Base-by-base conservation (phyloP, 2,888 invertebrate genomes). In the Ormyrus thymus region DNA sequence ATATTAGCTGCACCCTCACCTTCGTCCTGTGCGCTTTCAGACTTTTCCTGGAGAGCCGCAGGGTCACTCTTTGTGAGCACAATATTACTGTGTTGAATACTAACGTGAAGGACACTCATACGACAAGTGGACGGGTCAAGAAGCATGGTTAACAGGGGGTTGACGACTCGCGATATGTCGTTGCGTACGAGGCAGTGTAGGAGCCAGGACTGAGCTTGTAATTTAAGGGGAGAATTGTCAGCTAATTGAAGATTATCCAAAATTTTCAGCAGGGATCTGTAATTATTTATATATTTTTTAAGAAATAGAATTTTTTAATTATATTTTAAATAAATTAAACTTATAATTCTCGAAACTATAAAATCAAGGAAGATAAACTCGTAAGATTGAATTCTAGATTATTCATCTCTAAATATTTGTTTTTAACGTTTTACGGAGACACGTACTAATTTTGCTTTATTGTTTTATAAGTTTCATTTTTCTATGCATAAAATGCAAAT, bases 101-200 rank as follows among this genome's bases (percentile, higher is more conserved):
- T 93, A 6, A 94, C 92, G 83, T 96, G 95, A 11, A 94, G 92
- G n/a, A 96, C 94, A 51, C 95, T 95, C 82, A 96, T 93, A n/a
- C 96, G 92, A 73, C 96, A 95, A 0, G 97, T 96, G 81, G 94
- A 94, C 0, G 95, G 93, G 82, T 95, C 94, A 45, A 97, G 91
- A 29, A 97, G 91, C 89, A 96, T 95, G 80, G 93, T 91, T 74
- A 96, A 90, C 6, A 96, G 90, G 0, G 96, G 96, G 85, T 96
- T 95, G 46, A 97, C 92, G 10, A 97, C 92, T 1, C 96, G 92
- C 0, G 94, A 93, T 76, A 96, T 92, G 86, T 97, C 97, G 11
- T 95, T 95, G 51, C 95, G 92, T 69, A 95, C 90, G 6, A 97
- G 90, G 45, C 93, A 92, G 76, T 94, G 94, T 65, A 94, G 92